phyloP scores from a whole-genome alignment of 2,113 vertebrate genomes.

The Callopanchax toddi region DNA sequence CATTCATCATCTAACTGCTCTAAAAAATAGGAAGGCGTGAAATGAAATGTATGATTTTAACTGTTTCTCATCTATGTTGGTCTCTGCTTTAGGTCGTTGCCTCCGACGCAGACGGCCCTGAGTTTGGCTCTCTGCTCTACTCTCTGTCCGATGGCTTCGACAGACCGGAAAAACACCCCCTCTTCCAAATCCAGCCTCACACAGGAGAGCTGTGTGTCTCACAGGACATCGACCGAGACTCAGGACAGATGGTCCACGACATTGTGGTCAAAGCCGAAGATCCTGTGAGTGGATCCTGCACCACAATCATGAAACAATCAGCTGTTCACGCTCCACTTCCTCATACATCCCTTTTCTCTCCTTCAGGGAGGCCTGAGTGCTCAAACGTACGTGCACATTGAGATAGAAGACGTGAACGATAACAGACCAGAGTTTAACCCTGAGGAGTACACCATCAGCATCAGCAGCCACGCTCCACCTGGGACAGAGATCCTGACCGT shows the following conservation, averaged over 20 bases:
- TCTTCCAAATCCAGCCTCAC: constrained; percentile 82
- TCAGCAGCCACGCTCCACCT: constrained; percentile 84
- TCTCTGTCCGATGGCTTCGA: constrained; percentile 86
- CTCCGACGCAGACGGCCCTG: constrained; percentile 84
- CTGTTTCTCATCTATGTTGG: too few relatives aligned
- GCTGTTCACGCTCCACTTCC: too few relatives aligned
- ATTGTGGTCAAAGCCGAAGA: constrained; percentile 90
- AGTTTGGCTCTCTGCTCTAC: constrained; percentile 85
- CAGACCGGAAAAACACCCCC: constrained; percentile 78
- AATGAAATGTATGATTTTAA: too few relatives aligned
- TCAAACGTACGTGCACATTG: constrained; percentile 89
- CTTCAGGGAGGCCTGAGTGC: constrained; percentile 89
- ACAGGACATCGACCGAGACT: constrained; percentile 89
- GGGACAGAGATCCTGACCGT: constrained; percentile 87
- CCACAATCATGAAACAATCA: background rate
- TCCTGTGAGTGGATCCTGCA: constrained; percentile 80
- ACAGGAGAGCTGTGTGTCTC: constrained; percentile 87
- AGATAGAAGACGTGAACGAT: constrained; percentile 92
- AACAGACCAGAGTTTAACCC: constrained; percentile 89
- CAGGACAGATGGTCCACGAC: constrained; percentile 81
- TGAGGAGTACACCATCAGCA: constrained; percentile 80
- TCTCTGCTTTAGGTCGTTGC: constrained; percentile 83
- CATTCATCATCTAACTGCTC: too few relatives aligned
- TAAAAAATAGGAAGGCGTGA: too few relatives aligned
- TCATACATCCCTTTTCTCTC: background rate